Percentiles rank a stretch among this genome's conserved stretches.
These are phyloP conservation scores for Microtus ochrogaster DNA, from an alignment of 2,113 vertebrate genomes.

Conservation along the genomic window DNA sequence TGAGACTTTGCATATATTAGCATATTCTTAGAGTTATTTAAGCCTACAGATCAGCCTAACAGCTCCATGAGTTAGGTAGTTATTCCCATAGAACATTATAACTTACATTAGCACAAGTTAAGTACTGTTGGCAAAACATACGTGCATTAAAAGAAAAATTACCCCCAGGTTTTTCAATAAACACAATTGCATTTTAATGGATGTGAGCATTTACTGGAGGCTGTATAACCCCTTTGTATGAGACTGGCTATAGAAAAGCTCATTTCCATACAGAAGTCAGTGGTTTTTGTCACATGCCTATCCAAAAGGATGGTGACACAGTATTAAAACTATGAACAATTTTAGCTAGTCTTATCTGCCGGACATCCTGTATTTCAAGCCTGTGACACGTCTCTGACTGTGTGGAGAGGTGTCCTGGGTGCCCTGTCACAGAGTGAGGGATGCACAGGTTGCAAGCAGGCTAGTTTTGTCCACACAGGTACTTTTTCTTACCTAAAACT, in stretches of 20 bases:
- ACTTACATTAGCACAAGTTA: neutral
- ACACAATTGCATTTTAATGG: neutral
- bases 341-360: neutral
- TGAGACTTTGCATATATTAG: neutral
- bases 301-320: neutral
- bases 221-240: neutral
- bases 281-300: neutral
- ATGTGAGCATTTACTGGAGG: too few species aligned
- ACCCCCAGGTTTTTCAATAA: neutral
- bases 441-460: neutral
- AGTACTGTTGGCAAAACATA: neutral
- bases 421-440: neutral
- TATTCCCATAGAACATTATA: neutral
- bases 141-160: neutral
- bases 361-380: neutral
- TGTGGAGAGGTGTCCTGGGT: rapidly evolving
- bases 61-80: neutral
- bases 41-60: neutral
- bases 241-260: neutral
- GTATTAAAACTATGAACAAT: neutral
- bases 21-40: neutral
- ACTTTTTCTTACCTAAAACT: neutral
- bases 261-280: neutral
- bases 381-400: too few species aligned
- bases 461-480: neutral